Evolutionary conservation across 2,113 vertebrate genomes (phyloP).

Genomic region (Fukomys damarensis): DNA sequence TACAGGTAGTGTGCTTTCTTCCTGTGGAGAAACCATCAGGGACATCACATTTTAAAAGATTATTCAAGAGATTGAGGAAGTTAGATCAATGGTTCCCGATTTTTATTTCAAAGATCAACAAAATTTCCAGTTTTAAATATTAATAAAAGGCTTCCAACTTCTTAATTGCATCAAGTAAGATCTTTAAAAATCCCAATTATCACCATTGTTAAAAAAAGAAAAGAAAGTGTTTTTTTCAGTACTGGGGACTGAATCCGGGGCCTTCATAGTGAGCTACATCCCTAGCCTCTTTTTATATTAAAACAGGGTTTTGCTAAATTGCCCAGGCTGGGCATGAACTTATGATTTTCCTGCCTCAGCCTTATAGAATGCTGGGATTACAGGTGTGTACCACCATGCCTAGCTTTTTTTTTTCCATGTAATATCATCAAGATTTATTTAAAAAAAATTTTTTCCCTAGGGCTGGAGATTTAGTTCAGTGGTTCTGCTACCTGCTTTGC

Average conservation of each 20-base stretch:
- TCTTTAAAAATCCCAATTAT: not conserved
- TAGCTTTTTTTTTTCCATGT: too few relatives aligned
- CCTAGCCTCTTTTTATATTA: not conserved
- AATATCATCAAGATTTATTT: too few relatives aligned
- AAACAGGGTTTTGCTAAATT: not conserved
- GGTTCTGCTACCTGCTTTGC: too few relatives aligned
- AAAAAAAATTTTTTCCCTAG: too few relatives aligned
- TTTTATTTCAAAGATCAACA: constrained; percentile 7
- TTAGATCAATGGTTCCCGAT: not conserved
- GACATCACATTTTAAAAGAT: not conserved
- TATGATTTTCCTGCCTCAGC: not conserved
- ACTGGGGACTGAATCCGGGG: not conserved
- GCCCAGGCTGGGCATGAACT: not conserved
- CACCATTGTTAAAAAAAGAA: not conserved
- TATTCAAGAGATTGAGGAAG: not conserved
- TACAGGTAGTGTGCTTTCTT: not conserved
- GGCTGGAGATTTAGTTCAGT: too few relatives aligned
- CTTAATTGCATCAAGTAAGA: constrained; percentile 16
- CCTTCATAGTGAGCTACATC: not conserved
- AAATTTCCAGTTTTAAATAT: constrained; percentile 38
- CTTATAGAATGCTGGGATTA: not conserved
- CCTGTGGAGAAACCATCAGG: not conserved
- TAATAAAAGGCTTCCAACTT: not conserved
- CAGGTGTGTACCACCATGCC: not conserved
- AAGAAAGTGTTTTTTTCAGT: not conserved